Evolutionary conservation across 2,888 invertebrate genomes (phyloP), one percentile per base, ranked within the genome.

Genomic region (Catocala sponsa): DNA sequence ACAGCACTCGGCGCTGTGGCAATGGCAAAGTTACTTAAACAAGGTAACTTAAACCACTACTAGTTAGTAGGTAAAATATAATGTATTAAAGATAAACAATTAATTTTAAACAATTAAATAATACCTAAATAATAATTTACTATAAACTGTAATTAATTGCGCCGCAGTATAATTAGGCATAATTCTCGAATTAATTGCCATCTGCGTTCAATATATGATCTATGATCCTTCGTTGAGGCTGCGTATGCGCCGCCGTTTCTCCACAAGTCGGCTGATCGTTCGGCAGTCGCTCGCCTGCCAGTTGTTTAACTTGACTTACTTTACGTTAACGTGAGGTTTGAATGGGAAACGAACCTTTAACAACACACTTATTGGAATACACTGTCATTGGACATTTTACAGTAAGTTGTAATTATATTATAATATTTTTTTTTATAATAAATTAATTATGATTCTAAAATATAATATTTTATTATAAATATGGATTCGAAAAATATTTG

Each of bases 211-310:
- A 70, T 70, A 25, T 58, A 68, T 80, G 72, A 73, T 83, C 83
- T 81, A 68, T 83, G 83, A 63, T 51, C 25, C 25, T 68, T 72
- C 65, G 68, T 62, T 67, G 66, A 80, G 79, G 79, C 75, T 82
- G 86, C 85, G 87, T 77, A 63, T 62, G 82, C 84, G 86, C 82
- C 35, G 35, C 77, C 25, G 74, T 63, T 74, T 62, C 65, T 73
- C 62, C 64, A 68, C 66, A 81, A 89, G 89, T 88, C 82, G 82
- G 76, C 79, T 82, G 74, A 69, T 72, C 76, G 77, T 76, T 77
- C 75, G 78, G 74, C 81, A 76, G 82, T 70, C 84, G 81, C 83
- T 74, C 76, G 83, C 79, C 70, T 79, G 68, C 74, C 62, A 53
- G 74, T 77, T 59, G 66, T 69, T 70, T 58, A 62, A 68, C 64